Base-by-base conservation (phyloP, 2,888 invertebrate genomes). In the Thumatha senex region DNA sequence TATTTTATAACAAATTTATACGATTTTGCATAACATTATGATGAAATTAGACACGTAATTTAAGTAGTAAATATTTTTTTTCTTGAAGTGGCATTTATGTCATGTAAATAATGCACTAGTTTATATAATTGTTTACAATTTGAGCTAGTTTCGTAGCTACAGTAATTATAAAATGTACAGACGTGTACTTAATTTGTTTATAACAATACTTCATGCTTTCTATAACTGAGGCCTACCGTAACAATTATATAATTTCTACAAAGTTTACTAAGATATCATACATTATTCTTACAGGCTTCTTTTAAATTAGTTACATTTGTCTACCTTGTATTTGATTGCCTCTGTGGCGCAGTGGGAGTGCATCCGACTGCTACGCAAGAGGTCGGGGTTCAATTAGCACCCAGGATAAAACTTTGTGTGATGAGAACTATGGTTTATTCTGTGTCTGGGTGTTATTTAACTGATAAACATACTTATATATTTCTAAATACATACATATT, bases 201-300 rank as follows among this genome's bases (percentile, higher is more conserved):
- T 56, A 63, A 67, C 61, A 57, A 67, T 67, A 40, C 49, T 42
- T 45, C 40, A 45, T 41, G 54, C 64, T 64, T 64, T 63, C 64
- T 67, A 60, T 46, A 43, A 18, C 29, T 13, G 31, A 44, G 39
- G 51, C 54, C 45, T 52, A 63, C 60, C 67, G 61, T 67, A 56
- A 67, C 60, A 43, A 43, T 67, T 59, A 34, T 24, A 40, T 44
- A 63, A 64, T 44, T 1, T 7, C 9, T 5, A 8, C 7, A 31
- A 31, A 31, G 3, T 24, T 24, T 24, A 24, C 5, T 24, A 24
- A 24, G 18, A 4, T 24, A 24, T 24, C 5, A 2, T 4, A 24
- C 18, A 24, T 4, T 24, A n/a, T 48, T 34, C 41, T 63, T 44
- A 53, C 33, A 56, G 44, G 41, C 24, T 54, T 39, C 56, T 54